phyloP scores from a whole-genome alignment of 2,888 invertebrate species.

The Melanchra persicariae region DNA sequence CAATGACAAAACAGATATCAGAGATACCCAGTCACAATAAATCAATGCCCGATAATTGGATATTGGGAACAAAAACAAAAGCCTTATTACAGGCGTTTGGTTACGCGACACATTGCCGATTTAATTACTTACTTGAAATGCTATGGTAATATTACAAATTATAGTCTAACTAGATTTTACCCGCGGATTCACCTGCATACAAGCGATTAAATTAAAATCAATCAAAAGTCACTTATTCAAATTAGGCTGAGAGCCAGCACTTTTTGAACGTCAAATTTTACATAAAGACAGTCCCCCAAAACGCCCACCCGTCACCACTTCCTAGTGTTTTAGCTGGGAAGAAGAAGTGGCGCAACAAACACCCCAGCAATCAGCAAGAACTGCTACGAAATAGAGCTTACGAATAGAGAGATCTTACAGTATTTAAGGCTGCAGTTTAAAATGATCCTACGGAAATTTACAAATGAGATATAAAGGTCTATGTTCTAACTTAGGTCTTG shows the following conservation, averaged over 20 bases:
- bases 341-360: too few relatives aligned
- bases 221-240: too few relatives aligned
- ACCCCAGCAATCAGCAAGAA: too few relatives aligned
- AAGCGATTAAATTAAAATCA: too few relatives aligned
- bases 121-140: constrained; percentile 52
- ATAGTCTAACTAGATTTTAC: constrained; percentile 4
- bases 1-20: constrained; percentile 31
- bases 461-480: background rate
- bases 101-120: constrained; percentile 30
- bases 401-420: too few relatives aligned
- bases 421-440: background rate
- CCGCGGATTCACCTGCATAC: background rate
- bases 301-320: too few relatives aligned
- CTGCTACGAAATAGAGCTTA: too few relatives aligned
- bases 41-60: constrained; percentile 58
- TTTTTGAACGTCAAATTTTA: too few relatives aligned
- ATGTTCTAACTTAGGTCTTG: too few relatives aligned
- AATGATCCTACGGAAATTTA: background rate
- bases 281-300: too few relatives aligned
- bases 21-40: constrained; percentile 31
- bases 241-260: too few relatives aligned
- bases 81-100: constrained; percentile 47
- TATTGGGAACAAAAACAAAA: constrained; percentile 54
- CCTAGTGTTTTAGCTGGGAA: too few relatives aligned
- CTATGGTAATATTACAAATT: constrained; percentile 36